Conservation (phyloP, 2,888 invertebrate species). For the Megaustenia siamemsis region DNA sequence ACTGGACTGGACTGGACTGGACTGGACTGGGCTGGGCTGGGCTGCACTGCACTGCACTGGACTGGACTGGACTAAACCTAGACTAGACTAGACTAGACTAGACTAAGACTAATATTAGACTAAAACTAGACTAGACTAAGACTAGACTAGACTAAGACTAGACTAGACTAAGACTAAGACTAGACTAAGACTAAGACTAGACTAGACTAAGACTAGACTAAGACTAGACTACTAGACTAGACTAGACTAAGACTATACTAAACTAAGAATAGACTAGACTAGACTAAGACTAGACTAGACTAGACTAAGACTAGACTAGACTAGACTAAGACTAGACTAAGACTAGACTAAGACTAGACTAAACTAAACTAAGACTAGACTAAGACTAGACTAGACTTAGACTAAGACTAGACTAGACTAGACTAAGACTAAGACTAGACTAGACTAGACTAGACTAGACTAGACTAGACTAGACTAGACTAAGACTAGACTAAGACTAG, state of each 20-base stretch:
- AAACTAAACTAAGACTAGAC: background rate
- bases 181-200: too few relatives aligned
- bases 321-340: background rate
- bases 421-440: background rate
- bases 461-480: too few relatives aligned
- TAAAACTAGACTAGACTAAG: background rate
- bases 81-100: conserved; percentile 7
- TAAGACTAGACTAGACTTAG: background rate
- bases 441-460: too few relatives aligned
- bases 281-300: background rate
- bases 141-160: background rate
- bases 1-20: conserved; percentile 46
- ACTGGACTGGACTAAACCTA: conserved; percentile 3
- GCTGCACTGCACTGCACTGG: conserved; percentile 31
- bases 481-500: too few relatives aligned
- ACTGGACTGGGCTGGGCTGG: conserved; percentile 42
- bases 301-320: background rate
- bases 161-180: conserved; percentile 5
- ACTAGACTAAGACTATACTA: background rate
- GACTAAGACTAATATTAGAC: background rate
- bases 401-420: background rate
- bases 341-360: background rate
- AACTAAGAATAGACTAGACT: background rate
- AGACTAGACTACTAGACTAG: background rate
- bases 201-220: background rate